Evolutionary conservation across 2,797 vertebrate genomes (phyloP), one percentile per base, ranked within the genome.

Genomic region (Linurgus olivaceus): DNA sequence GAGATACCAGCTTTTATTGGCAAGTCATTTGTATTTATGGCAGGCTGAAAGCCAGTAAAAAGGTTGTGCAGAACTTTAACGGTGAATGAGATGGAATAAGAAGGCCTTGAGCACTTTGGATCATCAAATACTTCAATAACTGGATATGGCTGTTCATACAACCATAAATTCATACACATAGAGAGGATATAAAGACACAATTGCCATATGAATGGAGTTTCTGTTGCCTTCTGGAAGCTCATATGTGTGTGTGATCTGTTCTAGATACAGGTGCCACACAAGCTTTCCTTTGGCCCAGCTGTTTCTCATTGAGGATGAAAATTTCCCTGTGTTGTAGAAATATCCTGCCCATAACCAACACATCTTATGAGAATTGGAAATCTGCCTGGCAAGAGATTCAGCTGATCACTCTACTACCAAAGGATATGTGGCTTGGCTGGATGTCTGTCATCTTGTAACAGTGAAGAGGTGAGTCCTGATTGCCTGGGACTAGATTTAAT

Each of bases 111-210:
- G 37, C 88, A 73, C 78, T 85, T 88, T 38, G 79, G 33, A 75
- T 88, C 91, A 93, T 91, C 93, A 93, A 76, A 76, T 55, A 77
- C 85, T 90, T 67, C 74, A 90, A 85, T 88, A 95, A 90, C 82
- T 94, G 55, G 58, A 45, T 95, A 75, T 78, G 58, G 70, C 44
- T 95, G 58, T 88, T 93, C 76, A 75, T 84, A 61, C 76, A 91
- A 70, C 48, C 59, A 38, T 86, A 93, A 93, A 80, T 93, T 91
- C 89, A 86, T 95, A 59, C 62, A 78, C 75, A 78, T 75, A 19
- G 87, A 86, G 76, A 86, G 55, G 66, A 86, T 86, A 93, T 93
- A 86, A 96, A 97, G 91, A 77, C 58, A 55, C 51, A 81, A 38
- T 25, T 68, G 86, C 61, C 19, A 12, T 38, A 35, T n/a, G 73